Conservation (phyloP, 2,113 vertebrate species). For the Dicaeum eximium region DNA sequence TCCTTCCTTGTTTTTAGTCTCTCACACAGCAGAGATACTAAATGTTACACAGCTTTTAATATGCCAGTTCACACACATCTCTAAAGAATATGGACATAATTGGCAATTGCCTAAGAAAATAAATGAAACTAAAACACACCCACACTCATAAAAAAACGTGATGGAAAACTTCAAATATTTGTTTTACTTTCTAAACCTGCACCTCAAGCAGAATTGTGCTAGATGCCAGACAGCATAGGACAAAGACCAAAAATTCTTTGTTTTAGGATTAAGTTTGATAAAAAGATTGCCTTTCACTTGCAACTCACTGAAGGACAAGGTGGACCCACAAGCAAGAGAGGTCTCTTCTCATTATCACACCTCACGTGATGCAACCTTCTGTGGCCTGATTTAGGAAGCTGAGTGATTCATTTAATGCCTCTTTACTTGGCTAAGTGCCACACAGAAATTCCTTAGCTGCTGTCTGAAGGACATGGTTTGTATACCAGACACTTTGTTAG, state of each 20-base stretch:
- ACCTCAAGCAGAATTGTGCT: neutral
- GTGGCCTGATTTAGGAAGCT: neutral
- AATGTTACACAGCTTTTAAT: slow-evolving; percentile 19
- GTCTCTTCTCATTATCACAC: neutral
- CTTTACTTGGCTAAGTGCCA: neutral
- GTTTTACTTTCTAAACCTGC: neutral
- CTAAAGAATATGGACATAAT: neutral
- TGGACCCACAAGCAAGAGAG: neutral
- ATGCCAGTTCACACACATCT: neutral
- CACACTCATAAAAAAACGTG: neutral
- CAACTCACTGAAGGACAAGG: neutral
- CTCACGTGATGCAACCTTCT: neutral
- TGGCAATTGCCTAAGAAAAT: slow-evolving; percentile 10
- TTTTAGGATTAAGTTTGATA: neutral
- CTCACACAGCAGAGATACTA: neutral
- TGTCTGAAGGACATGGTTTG: neutral
- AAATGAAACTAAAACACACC: neutral
- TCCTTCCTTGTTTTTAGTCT: slow-evolving; percentile 5
- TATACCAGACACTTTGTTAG: neutral
- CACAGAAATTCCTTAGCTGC: neutral
- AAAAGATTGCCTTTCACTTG: neutral
- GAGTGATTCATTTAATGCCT: neutral
- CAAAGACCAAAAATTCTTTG: neutral
- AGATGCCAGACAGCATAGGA: neutral
- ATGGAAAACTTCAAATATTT: neutral